A percentile compares a stretch with the other conserved stretches of the same genome.
phyloP scores from a whole-genome alignment of 2,888 invertebrate species.

The Kuschelorhynchus macadamiae region DNA sequence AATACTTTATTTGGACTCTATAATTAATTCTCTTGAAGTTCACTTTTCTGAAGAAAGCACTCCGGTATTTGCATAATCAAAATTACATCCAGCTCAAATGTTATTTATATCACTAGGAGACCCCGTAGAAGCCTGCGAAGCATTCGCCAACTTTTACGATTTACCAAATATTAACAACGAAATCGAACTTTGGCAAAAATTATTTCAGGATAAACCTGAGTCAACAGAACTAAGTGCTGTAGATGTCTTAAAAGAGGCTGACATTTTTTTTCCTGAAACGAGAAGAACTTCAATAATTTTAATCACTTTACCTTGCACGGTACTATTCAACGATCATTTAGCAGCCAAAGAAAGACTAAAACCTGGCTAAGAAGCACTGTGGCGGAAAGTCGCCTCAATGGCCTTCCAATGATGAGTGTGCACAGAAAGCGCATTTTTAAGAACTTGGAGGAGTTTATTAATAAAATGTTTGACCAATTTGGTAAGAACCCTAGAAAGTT shows the following conservation, averaged over 20 bases:
- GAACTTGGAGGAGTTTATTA: constrained; percentile 3
- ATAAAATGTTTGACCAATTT: constrained; percentile 6
- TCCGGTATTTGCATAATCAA: constrained; percentile 37
- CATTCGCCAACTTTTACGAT: neutral
- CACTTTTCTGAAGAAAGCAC: constrained; percentile 22
- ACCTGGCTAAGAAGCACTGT: constrained; percentile 19
- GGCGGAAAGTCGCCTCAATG: constrained; percentile 16
- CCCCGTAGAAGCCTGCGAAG: constrained; percentile 15
- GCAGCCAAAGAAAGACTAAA: constrained; percentile 7
- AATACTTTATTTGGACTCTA: too few species aligned
- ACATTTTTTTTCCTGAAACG: too few species aligned
- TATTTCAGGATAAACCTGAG: constrained; percentile 11
- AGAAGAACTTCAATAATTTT: too few species aligned
- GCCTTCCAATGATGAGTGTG: constrained; percentile 11
- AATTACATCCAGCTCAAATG: constrained; percentile 43
- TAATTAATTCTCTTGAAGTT: constrained; percentile 1
- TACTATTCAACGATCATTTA: constrained; percentile 7
- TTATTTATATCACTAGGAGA: constrained; percentile 30
- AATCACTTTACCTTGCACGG: neutral
- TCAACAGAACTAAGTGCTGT: constrained; percentile 29
- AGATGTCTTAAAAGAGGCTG: constrained; percentile 33
- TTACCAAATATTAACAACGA: constrained; percentile 41
- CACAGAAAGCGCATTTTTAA: constrained; percentile 3
- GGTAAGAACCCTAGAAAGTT: too few species aligned
- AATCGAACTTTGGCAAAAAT: constrained; percentile 20